A percentile compares a stretch with the other conserved stretches of the same genome.
phyloP scores from a whole-genome alignment of 2,797 vertebrate species.

The Melanotaenia parkinsoni region DNA sequence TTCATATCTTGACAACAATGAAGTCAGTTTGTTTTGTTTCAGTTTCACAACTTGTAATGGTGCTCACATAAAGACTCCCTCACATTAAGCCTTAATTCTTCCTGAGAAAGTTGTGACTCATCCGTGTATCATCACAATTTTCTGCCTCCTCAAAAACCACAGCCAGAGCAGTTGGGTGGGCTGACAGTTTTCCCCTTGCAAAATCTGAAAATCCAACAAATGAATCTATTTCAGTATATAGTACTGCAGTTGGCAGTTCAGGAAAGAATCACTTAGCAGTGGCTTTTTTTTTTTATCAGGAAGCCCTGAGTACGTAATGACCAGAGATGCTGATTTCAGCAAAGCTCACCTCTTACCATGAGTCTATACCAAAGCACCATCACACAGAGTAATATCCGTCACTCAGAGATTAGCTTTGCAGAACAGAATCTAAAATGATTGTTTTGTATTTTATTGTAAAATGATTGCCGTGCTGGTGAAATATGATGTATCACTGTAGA shows the following conservation, averaged over 20 bases:
- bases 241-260: slow-evolving; percentile 28
- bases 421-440: neutral
- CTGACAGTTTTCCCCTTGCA: slow-evolving; percentile 46
- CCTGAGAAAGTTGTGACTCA: slow-evolving; percentile 55
- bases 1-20: neutral
- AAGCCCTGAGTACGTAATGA: slow-evolving; percentile 58
- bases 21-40: slow-evolving; percentile 6
- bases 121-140: slow-evolving; percentile 38
- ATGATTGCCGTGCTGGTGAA: slow-evolving; percentile 13
- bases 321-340: slow-evolving; percentile 44
- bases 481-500: slow-evolving; percentile 18
- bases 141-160: slow-evolving; percentile 56
- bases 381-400: neutral
- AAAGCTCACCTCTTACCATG: slow-evolving; percentile 33
- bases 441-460: slow-evolving; percentile 16
- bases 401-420: neutral
- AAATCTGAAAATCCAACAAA: slow-evolving; percentile 58
- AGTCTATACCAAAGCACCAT: slow-evolving; percentile 10
- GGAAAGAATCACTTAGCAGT: slow-evolving; percentile 42
- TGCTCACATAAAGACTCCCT: slow-evolving; percentile 18
- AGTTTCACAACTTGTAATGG: slow-evolving; percentile 34
- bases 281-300: slow-evolving; percentile 33
- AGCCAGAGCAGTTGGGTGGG: slow-evolving; percentile 50
- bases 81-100: slow-evolving; percentile 42
- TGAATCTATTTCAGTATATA: slow-evolving; percentile 36